Conservation (phyloP, 1,140 invertebrate species). For the Papilio xuthus region DNA sequence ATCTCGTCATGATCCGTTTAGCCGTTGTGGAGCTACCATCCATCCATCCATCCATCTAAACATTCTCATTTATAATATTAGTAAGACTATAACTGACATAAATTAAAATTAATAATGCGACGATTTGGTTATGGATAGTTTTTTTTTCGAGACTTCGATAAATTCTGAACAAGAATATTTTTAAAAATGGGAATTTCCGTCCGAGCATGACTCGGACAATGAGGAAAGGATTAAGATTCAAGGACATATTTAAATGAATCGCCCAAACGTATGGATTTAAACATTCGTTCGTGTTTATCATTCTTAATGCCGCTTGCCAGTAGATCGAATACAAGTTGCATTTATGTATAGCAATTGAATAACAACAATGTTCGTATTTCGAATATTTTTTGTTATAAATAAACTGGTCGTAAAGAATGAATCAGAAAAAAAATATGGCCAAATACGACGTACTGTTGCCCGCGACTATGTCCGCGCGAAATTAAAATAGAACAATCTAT, state of each 20-base stretch:
- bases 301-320: neutral
- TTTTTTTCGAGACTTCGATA: neutral
- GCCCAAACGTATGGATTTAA: conserved; percentile 20
- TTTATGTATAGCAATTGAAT: neutral
- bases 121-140: neutral
- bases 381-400: neutral
- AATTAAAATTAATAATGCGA: too few species aligned
- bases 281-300: conserved; percentile 18
- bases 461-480: too few species aligned
- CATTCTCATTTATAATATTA: too few species aligned
- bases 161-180: neutral
- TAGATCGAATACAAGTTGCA: neutral
- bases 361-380: neutral
- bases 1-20: too few species aligned
- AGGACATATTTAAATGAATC: conserved; percentile 18
- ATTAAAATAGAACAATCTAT: too few species aligned
- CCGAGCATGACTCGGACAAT: conserved; percentile 1
- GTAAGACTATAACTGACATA: too few species aligned
- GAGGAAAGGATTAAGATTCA: conserved; percentile 27
- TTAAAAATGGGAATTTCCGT: conserved; percentile 13
- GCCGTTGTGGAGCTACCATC: too few species aligned
- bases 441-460: too few species aligned
- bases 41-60: too few species aligned
- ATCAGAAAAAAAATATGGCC: too few species aligned
- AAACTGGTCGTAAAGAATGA: too few species aligned